Percentiles rank a stretch among this genome's conserved stretches.
Evolutionary conservation across 2,888 invertebrate species (phyloP).

Genomic region (Chaitophorus viminalis): DNA sequence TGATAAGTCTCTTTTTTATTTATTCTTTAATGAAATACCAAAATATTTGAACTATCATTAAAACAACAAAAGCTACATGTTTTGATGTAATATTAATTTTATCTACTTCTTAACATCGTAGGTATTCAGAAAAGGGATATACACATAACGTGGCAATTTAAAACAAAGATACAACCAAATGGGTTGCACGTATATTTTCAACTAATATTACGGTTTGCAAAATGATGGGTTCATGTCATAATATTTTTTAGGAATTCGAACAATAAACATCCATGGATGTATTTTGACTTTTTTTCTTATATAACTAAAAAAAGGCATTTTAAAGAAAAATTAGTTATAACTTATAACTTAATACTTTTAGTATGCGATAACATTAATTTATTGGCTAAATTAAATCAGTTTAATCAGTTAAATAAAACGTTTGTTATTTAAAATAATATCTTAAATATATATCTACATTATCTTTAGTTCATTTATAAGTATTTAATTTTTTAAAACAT

Average conservation of each 20-base stretch:
- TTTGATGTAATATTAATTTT: background rate
- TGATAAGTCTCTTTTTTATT: too few relatives aligned
- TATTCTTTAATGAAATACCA: background rate
- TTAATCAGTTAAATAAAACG: background rate
- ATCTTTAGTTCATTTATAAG: background rate
- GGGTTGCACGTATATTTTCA: background rate
- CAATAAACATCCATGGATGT: background rate
- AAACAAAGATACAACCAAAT: background rate
- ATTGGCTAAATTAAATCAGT: background rate
- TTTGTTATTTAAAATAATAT: background rate
- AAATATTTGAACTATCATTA: background rate
- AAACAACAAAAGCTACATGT: background rate
- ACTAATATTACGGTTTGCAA: constrained; percentile 22
- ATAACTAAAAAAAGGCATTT: background rate
- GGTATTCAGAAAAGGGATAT: background rate
- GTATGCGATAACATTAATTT: constrained; percentile 36
- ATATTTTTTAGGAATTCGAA: constrained; percentile 14
- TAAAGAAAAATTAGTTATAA: background rate
- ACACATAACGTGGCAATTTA: constrained; percentile 25
- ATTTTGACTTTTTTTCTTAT: background rate
- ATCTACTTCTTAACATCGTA: background rate
- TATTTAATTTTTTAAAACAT: background rate
- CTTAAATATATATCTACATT: background rate
- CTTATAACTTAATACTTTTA: background rate
- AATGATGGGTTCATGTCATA: constrained; percentile 1